phyloP scores from a whole-genome alignment of 2,888 invertebrate genomes.

The Trachelus iudaicus region DNA sequence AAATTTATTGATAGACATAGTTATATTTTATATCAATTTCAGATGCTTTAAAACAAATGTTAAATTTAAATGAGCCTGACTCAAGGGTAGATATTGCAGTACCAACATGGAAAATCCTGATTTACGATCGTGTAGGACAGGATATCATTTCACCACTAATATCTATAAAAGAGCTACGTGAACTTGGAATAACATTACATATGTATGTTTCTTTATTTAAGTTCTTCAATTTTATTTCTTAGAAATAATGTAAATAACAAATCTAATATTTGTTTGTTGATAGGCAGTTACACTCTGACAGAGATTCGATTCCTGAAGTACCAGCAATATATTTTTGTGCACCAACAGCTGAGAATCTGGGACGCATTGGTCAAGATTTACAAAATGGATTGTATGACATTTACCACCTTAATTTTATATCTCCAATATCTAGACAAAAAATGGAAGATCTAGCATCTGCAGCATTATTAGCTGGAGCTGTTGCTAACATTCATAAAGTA shows the following conservation, averaged over 20 bases:
- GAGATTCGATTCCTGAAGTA: constrained; percentile 96
- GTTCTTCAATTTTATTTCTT: background rate
- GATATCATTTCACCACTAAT: constrained; percentile 98
- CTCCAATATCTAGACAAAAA: constrained; percentile 92
- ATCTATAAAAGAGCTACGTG: constrained; percentile 94
- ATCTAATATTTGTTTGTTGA: constrained; percentile 33
- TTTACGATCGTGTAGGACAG: constrained; percentile 96
- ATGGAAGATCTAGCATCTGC: constrained; percentile 95
- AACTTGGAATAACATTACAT: constrained; percentile 97
- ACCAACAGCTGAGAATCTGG: constrained; percentile 95
- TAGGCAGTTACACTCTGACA: constrained; percentile 87
- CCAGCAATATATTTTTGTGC: constrained; percentile 98
- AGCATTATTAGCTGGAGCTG: constrained; percentile 89
- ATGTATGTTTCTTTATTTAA: constrained; percentile 75
- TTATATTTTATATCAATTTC: constrained; percentile 50
- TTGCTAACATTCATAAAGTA: constrained; percentile 92
- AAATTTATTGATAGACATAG: background rate
- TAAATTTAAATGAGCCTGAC: constrained; percentile 88
- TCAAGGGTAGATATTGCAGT: constrained; percentile 82
- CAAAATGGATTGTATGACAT: constrained; percentile 91
- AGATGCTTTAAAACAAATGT: constrained; percentile 95
- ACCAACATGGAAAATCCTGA: constrained; percentile 95
- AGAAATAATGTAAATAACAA: constrained; percentile 1
- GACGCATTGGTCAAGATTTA: constrained; percentile 90
- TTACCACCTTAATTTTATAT: constrained; percentile 96